These are phyloP conservation scores for Eristalis arbustorum DNA, from an alignment of 2,888 invertebrate species.

Conservation along the genomic window DNA sequence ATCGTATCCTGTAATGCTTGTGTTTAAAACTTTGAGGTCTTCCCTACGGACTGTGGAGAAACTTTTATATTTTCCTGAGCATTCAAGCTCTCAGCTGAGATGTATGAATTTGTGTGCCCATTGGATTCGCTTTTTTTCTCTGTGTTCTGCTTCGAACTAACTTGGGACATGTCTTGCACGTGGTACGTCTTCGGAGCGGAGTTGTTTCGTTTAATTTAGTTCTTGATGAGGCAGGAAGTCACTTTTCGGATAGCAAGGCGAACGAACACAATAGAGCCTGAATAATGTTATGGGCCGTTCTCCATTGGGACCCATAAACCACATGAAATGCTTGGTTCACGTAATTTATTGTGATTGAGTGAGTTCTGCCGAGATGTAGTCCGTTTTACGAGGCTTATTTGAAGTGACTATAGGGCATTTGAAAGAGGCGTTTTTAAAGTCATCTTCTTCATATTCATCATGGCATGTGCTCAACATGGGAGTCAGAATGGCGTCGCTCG, in stretches of 20 bases:
- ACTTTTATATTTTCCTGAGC: background rate
- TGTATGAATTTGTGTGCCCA: background rate
- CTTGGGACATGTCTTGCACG: background rate
- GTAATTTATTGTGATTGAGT: background rate
- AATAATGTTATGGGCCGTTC: background rate
- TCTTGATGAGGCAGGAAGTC: background rate
- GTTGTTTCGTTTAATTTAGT: background rate
- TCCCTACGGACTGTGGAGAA: slow-evolving; percentile 3
- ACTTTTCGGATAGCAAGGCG: background rate
- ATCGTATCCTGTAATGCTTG: background rate
- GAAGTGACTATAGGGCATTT: background rate
- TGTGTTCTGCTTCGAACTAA: background rate
- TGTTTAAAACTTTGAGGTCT: slow-evolving; percentile 5
- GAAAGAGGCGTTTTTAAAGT: background rate
- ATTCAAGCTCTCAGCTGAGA: background rate
- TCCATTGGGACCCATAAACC: background rate
- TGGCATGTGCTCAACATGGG: background rate
- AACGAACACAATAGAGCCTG: background rate
- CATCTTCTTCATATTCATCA: background rate
- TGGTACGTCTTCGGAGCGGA: background rate
- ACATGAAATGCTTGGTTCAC: background rate
- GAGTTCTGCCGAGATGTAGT: background rate
- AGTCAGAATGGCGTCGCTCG: background rate
- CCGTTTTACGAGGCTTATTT: background rate
- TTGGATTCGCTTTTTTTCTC: background rate